Evolutionary conservation across 1,140 invertebrate species (phyloP).

Genomic region (Lepidurus arcticus): DNA sequence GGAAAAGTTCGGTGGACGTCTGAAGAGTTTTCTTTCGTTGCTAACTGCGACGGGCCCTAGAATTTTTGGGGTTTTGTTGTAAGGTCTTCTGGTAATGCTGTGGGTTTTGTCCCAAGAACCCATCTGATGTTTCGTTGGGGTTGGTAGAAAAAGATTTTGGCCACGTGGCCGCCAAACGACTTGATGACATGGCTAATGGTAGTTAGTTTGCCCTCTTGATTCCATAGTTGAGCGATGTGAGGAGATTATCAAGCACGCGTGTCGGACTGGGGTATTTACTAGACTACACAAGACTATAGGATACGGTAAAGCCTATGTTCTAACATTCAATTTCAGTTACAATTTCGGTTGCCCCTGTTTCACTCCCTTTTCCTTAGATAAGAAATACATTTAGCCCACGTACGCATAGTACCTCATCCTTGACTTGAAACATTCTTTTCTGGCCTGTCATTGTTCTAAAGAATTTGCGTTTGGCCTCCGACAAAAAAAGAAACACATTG

Average conservation of each 20-base stretch:
- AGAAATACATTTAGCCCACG: no score
- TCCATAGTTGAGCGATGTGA: conserved; percentile 14
- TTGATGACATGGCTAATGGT: conserved; percentile 22
- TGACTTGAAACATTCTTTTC: neutral
- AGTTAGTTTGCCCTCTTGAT: conserved; percentile 21
- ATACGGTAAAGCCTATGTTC: no score
- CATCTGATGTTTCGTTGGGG: neutral
- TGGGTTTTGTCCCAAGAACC: no score
- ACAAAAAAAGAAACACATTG: conserved; percentile 5
- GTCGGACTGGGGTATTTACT: neutral
- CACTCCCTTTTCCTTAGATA: no score
- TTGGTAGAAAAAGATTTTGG: conserved; percentile 3
- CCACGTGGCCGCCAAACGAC: conserved; percentile 20
- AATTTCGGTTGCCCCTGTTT: no score
- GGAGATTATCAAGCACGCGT: conserved; percentile 15
- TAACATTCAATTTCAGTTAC: no score
- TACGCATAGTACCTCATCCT: no score
- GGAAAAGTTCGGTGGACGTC: neutral
- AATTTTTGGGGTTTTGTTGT: neutral
- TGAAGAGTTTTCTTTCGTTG: neutral
- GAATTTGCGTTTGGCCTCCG: neutral
- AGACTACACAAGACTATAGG: no score
- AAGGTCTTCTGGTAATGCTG: no score
- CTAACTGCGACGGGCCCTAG: neutral
- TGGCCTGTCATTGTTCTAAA: neutral